A percentile compares a stretch with the other conserved stretches of the same genome.
These are phyloP conservation scores for Amorpha juglandis DNA, from an alignment of 2,888 invertebrate species.

Conservation along the genomic window DNA sequence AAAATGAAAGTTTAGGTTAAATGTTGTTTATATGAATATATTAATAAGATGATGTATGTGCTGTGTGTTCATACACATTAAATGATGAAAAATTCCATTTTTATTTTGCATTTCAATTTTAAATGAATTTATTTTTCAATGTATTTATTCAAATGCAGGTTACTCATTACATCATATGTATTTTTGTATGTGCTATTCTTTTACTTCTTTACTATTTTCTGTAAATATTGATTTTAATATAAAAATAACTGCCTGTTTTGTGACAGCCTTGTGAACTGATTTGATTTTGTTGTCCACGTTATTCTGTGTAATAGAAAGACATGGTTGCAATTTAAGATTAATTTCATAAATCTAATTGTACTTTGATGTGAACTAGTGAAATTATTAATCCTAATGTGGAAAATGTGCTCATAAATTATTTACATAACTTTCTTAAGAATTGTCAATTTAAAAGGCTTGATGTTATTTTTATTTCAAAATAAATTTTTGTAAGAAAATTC, in stretches of 20 bases:
- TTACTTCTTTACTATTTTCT: constrained; percentile 43
- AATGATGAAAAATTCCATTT: constrained; percentile 69
- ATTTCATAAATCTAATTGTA: constrained; percentile 8
- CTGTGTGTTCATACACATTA: constrained; percentile 72
- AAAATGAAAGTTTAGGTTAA: constrained; percentile 72
- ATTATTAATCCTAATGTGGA: constrained; percentile 70
- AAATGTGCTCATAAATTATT: constrained; percentile 79
- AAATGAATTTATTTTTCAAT: constrained; percentile 53
- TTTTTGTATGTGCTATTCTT: constrained; percentile 67
- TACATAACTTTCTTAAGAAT: constrained; percentile 72
- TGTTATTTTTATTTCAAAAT: constrained; percentile 82
- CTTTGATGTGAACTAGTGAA: constrained; percentile 36
- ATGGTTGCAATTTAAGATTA: constrained; percentile 22
- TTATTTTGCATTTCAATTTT: constrained; percentile 69
- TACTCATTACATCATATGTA: constrained; percentile 51
- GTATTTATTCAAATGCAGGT: constrained; percentile 67
- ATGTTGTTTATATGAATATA: constrained; percentile 81
- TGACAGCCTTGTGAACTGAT: not conserved
- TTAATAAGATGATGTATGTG: constrained; percentile 73
- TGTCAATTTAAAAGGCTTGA: constrained; percentile 82
- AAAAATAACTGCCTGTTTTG: constrained; percentile 16
- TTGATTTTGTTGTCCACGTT: constrained; percentile 14
- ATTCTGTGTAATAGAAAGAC: constrained; percentile 14
- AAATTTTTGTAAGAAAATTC: constrained; percentile 75
- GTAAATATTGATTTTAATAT: constrained; percentile 37